A percentile compares a stretch with the other conserved stretches of the same genome.
phyloP scores from a whole-genome alignment of 2,797 vertebrate genomes.

The Eospalax fontanierii region DNA sequence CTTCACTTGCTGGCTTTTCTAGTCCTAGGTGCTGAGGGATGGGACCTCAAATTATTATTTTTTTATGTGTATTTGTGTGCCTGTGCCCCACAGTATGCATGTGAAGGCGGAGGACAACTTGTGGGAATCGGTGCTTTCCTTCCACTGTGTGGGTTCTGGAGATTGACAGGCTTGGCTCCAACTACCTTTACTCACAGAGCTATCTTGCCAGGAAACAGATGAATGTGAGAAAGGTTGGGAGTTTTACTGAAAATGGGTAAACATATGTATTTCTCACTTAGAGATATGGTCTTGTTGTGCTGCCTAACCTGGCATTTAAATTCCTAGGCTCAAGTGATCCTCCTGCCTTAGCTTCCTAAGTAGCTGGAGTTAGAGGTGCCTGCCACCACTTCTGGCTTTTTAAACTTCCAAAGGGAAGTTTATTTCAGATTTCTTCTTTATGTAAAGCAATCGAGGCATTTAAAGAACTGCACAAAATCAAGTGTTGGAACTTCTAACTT shows the following conservation, averaged over 20 bases:
- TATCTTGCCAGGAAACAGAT: not conserved
- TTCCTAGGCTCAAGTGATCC: not conserved
- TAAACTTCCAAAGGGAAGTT: not conserved
- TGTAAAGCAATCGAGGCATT: conserved; percentile 30
- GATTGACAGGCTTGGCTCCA: not conserved
- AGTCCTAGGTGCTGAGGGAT: not conserved
- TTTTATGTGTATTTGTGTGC: too few species aligned
- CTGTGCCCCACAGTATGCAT: not conserved
- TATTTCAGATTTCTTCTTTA: conserved; percentile 47
- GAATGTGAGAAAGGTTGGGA: not conserved
- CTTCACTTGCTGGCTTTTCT: not conserved
- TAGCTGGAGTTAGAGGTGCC: not conserved
- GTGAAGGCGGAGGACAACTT: not conserved
- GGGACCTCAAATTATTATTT: not conserved
- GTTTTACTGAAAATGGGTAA: not conserved
- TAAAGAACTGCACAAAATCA: conserved; percentile 37
- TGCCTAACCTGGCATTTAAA: not conserved
- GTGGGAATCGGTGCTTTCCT: not conserved
- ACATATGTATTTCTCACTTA: not conserved
- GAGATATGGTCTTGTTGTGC: not conserved
- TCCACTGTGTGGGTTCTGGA: not conserved
- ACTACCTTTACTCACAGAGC: not conserved
- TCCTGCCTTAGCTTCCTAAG: not conserved
- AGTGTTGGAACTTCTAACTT: conserved; percentile 64
- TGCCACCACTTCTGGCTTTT: not conserved